phyloP scores from a whole-genome alignment of 1,140 invertebrate genomes.

The Elymnias hypermnestra region DNA sequence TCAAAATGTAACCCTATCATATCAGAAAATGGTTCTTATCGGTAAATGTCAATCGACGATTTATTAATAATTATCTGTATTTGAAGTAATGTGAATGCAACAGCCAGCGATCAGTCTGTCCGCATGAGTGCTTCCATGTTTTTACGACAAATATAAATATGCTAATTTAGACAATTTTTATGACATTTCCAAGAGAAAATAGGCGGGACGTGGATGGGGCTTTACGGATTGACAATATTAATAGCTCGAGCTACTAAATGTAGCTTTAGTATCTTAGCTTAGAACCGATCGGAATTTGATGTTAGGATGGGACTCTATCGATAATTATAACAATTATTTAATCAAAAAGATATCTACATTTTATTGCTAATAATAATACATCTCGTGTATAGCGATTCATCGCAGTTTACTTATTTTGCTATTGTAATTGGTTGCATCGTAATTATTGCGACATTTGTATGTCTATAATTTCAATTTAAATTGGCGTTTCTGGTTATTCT shows the following conservation, averaged over 20 bases:
- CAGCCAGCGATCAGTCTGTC: constrained; percentile 67
- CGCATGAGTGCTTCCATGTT: constrained; percentile 72
- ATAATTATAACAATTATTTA: not conserved
- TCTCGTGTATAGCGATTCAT: not conserved
- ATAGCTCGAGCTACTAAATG: constrained; percentile 28
- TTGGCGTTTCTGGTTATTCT: too few relatives aligned
- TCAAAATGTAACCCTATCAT: constrained; percentile 24
- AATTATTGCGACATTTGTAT: too few relatives aligned
- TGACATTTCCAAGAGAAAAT: constrained; percentile 28
- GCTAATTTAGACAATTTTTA: constrained; percentile 62
- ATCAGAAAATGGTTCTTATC: constrained; percentile 25
- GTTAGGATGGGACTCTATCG: constrained; percentile 3
- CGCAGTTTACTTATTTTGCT: constrained; percentile 12
- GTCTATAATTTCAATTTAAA: too few relatives aligned
- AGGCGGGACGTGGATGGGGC: constrained; percentile 36
- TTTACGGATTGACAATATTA: constrained; percentile 60
- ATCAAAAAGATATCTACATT: not conserved
- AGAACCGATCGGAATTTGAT: constrained; percentile 20
- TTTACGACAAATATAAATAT: constrained; percentile 58
- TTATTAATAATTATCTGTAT: constrained; percentile 6
- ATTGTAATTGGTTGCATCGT: too few relatives aligned
- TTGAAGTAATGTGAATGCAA: constrained; percentile 26
- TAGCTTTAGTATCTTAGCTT: constrained; percentile 26
- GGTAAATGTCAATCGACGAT: constrained; percentile 18
- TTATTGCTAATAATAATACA: not conserved